Evolutionary conservation across 2,888 invertebrate species (phyloP).

Genomic region (Azorinus chamasolen): DNA sequence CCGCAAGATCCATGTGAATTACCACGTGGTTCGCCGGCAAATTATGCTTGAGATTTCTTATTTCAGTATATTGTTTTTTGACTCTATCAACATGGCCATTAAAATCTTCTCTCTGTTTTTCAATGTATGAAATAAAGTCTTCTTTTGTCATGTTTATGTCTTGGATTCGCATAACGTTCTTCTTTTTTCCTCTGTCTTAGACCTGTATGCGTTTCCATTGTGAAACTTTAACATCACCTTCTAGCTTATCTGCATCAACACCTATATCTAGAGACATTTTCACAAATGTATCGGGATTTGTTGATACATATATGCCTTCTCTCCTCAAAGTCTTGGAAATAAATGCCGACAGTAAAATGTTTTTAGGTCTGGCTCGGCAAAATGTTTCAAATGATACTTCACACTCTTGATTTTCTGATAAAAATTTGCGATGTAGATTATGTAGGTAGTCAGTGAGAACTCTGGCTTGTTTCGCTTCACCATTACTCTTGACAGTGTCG

Average conservation of each 20-base stretch:
- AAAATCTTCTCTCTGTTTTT: conserved; percentile 36
- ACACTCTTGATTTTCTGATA: conserved; percentile 30
- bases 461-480: conserved; percentile 20
- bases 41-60: conserved; percentile 41
- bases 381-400: conserved; percentile 38
- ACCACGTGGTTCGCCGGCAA: conserved; percentile 40
- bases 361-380: conserved; percentile 21
- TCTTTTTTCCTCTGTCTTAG: conserved; percentile 25
- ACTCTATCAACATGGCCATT: conserved; percentile 39
- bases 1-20: conserved; percentile 62
- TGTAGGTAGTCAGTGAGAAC: conserved; percentile 42
- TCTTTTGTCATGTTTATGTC: conserved; percentile 14
- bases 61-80: conserved; percentile 34
- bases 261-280: conserved; percentile 6
- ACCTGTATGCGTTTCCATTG: conserved; percentile 29
- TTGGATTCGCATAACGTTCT: conserved; percentile 18
- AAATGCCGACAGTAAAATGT: conserved; percentile 19
- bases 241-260: conserved; percentile 2
- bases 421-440: conserved; percentile 42
- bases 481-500: conserved; percentile 20
- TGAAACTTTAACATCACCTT: conserved; percentile 8
- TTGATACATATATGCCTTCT: conserved; percentile 12
- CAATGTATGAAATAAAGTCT: conserved; percentile 21
- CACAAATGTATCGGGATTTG: conserved; percentile 25
- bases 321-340: conserved; percentile 15